Evolutionary conservation across 2,113 vertebrate species (phyloP), one percentile per base, ranked within the genome.

Genomic region (Osmerus mordax): DNA sequence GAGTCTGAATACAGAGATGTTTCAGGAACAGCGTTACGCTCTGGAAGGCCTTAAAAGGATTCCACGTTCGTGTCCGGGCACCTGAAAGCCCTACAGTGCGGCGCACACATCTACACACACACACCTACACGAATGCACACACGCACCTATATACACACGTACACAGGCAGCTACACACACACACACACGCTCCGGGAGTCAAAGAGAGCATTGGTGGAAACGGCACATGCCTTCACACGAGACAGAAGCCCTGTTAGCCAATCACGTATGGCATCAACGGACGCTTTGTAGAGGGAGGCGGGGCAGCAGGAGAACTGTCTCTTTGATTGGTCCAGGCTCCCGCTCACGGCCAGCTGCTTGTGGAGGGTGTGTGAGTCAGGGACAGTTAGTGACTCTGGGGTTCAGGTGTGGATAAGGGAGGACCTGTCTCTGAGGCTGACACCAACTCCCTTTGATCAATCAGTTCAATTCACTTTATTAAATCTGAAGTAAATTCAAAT

Each of bases 231-330:
- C 76, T 84, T 77, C 81, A 73, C 75, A 63, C 51, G 0, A 51
- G 79, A 67, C 82, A 87, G 78, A 83, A 74, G 76, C 51, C 16
- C 4, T 66, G 54, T 69, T 23, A 71, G 75, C 77, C 72, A 74
- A 66, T 79, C 74, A 78, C 18, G 19, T 82, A 66, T 73, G 70
- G 74, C 77, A 77, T 89, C 73, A 87, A 82, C 84, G 19, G 81
- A 63, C 76, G 62, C 76, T 74, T 82, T 86, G 82, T 90, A 41
- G 29, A 11, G 19, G 25, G 36, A 41, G 69, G 70, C 54, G 8
- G 25, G 28, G 69, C 12, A 23, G 77, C 69, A 68, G 70, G 63
- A 78, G 70, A 80, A 82, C 47, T 65, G 19, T 32, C 47, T 65
- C 25, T 80, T 84, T 77, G 74, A 82, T 77, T 81, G 41, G 9